Evolutionary conservation across 2,797 vertebrate genomes (phyloP).

Genomic region (Parambassis ranga): DNA sequence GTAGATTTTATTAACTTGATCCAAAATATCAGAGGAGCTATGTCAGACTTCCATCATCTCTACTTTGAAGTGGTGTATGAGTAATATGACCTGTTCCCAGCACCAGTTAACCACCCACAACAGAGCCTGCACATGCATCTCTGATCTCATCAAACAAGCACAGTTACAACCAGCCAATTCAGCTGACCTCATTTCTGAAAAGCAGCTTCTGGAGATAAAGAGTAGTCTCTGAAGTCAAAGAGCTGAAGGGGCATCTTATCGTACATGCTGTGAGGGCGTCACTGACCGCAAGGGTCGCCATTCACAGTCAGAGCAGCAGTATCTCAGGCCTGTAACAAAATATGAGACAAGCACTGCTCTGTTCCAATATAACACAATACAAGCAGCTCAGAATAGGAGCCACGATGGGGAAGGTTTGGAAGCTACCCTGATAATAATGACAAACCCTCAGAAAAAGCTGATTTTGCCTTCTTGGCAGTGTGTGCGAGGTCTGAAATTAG

Average conservation of each 20-base stretch:
- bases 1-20: slow-evolving; percentile 37
- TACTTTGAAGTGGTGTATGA: slow-evolving; percentile 52
- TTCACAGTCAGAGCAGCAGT: slow-evolving; percentile 27
- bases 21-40: slow-evolving; percentile 31
- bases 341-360: slow-evolving; percentile 43
- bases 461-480: slow-evolving; percentile 59
- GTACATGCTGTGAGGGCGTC: background rate
- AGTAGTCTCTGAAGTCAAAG: slow-evolving; percentile 32
- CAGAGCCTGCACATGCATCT: slow-evolving; percentile 28
- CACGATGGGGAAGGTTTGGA: slow-evolving; percentile 40
- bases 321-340: slow-evolving; percentile 39
- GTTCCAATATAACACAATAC: slow-evolving; percentile 39
- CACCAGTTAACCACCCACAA: slow-evolving; percentile 45
- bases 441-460: slow-evolving; percentile 54
- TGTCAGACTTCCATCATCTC: slow-evolving; percentile 43
- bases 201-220: slow-evolving; percentile 51
- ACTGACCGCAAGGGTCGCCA: slow-evolving; percentile 27
- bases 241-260: slow-evolving; percentile 45
- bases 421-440: slow-evolving; percentile 58
- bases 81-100: slow-evolving; percentile 44
- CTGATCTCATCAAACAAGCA: slow-evolving; percentile 45
- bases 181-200: slow-evolving; percentile 30
- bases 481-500: slow-evolving; percentile 56
- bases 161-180: slow-evolving; percentile 36
- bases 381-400: slow-evolving; percentile 29